Evolutionary conservation across 1,140 invertebrate genomes (phyloP), one percentile per base, ranked within the genome.

Genomic region (Drosophila ohnishii): DNA sequence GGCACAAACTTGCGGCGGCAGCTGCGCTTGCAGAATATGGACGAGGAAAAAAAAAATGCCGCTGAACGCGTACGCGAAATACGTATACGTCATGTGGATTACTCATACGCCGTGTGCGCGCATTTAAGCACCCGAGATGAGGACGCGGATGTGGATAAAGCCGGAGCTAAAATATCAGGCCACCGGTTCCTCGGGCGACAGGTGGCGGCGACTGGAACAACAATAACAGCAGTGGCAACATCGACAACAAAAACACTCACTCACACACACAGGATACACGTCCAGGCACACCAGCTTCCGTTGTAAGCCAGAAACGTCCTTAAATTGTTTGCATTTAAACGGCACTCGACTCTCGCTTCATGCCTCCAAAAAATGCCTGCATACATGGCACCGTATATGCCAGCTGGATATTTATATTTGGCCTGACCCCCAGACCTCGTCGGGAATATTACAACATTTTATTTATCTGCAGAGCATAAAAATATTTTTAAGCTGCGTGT

Each of bases 1-100:
- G 64, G 67, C 79, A 74, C 70, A 79, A 86, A 87, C 83, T 87
- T 86, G 84, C 50, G 75, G 76, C 76, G 59, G 69, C 82, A 81
- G 82, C 74, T 82, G 82, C 77, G 42, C 47, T 67, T 51, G 22
- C 61, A 40, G 62, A 62, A 60, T 47, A 63, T 40, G 34, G 61
- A 44, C 19, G 60, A 28, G 64, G 50, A 14, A 7, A 45, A 42
- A 42, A 19, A 4, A 9, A 16, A 4, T 14, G 8, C 34, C 14
- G 22, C 28, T 3, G 14, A 55, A 25, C 13, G 39, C 59, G 44
- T 11, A 25, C 32, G 34, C 22, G 47, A 5, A 48, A 48, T 50
- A 50, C 47, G 58, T 69, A 63, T 32, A 50, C 60, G 61, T 80
- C 77, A 73, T 67, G 81, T 71, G 66, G 76, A 74, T 83, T 70